Base-by-base conservation (phyloP, 2,888 invertebrate genomes). In the Latheticus oryzae region DNA sequence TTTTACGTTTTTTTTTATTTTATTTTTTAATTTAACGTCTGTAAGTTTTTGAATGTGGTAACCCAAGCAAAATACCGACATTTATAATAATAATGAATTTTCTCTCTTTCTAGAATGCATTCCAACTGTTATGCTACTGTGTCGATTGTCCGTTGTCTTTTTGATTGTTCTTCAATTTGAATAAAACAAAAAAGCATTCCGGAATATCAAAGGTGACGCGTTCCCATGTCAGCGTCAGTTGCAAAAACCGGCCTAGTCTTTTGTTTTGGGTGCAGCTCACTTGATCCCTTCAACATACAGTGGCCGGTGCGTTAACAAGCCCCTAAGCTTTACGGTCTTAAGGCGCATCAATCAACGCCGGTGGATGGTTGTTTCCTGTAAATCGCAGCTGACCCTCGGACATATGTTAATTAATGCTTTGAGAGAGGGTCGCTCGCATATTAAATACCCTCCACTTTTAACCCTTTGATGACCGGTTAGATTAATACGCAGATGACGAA, bases 191-290 rank as follows among this genome's bases (percentile, higher is more conserved):
- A 59, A 59, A 59, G 48, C 59, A 38, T 47, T 45, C 43, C 47
- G 55, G 59, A 59, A 59, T 59, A 54, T 38, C 45, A 28, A 50
- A 48, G 50, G 50, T 37, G 55, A 55, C 48, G 51, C 45, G 61
- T 61, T 61, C 61, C 61, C 61, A 61, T 61, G 61, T 61, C 61
- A 54, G 42, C 42, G 43, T 24, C 48, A 62, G 63, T 65, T 58
- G 68, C 69, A 74, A 73, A 73, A 74, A 74, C 71, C 70, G 70
- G 74, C 64, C 68, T 69, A 68, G 19, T 40, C 70, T 70, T 71
- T 74, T 71, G 73, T 74, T 71, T 73, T 67, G 65, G 62, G 65
- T 65, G 67, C 66, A 66, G 71, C 69, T 70, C 70, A 69, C 73
- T 68, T 72, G 71, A 72, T 73, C 73, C 73, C 70, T 68, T 42